Evolutionary conservation across 2,888 invertebrate species (phyloP), one percentile per base, ranked within the genome.

Genomic region (Galeopsomyia nigrocyanea): DNA sequence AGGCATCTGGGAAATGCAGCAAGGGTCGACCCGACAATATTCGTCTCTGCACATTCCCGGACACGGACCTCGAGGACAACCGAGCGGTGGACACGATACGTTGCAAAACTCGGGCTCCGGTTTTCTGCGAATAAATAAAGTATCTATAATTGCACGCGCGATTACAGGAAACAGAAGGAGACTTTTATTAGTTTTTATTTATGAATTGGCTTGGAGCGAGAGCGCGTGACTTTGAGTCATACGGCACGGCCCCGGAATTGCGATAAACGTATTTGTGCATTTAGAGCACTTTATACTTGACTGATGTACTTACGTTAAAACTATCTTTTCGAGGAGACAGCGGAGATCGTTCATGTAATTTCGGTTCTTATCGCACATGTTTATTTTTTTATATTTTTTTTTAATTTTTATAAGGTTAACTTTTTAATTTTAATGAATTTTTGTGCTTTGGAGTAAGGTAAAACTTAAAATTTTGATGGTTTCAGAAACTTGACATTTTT

Each of bases 31-130:
- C 55, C 63, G 73, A 3, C 66, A 57, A 56, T 68, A 70, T 13
- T 77, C 75, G 62, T 78, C 77, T 2, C 68, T 72, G 60, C 78
- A 79, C 68, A 76, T 66, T 16, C 80, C 80, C 7, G 79, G 79
- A 71, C 80, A 80, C 1, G 79, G 78, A 26, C 79, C 79, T 10
- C 71, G 77, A 14, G 80, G 79, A 71, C 80, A 80, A 19, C 80
- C 80, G 14, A 80, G 71, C 21, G 80, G 79, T 63, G 80, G 79
- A 71, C 80, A 80, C 10, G 75, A 75, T n/a, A 77, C 69, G 64
- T 80, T 80, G 64, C 79, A 80, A 7, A 75, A 62, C 69, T 80
- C 80, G 26, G 80, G 79, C 55, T 80, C 80, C 17, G 76, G 75
- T 68, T 79, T 75, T 50, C 80, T 80, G 39, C 10, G 39, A 3